These are phyloP conservation scores for Gorsachius goisagi DNA, from an alignment of 2,113 vertebrate species.

Conservation along the genomic window DNA sequence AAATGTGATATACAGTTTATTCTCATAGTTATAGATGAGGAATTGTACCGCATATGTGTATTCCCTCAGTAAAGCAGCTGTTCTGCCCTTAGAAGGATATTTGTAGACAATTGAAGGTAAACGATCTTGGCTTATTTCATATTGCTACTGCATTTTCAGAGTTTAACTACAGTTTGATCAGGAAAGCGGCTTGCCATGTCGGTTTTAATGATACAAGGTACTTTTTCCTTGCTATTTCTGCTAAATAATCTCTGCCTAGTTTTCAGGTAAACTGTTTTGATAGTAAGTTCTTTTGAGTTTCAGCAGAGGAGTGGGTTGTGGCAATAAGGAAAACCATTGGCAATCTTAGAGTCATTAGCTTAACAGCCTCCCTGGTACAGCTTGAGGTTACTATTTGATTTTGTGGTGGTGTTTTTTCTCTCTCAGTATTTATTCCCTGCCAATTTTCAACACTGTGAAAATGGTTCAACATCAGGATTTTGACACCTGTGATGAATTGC, in stretches of 20 bases:
- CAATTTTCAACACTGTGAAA: neutral
- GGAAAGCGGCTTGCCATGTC: conserved; percentile 34
- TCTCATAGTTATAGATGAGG: neutral
- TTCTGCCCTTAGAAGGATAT: conserved; percentile 59
- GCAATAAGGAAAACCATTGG: conserved; percentile 14
- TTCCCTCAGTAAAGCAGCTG: conserved; percentile 53
- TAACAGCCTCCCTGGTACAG: conserved; percentile 1
- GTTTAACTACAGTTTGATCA: conserved; percentile 25
- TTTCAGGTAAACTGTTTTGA: conserved; percentile 42
- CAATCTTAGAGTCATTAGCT: conserved; percentile 31
- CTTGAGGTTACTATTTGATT: conserved; percentile 46
- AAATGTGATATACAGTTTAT: neutral
- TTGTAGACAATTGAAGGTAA: conserved; percentile 60
- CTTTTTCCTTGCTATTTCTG: conserved; percentile 8
- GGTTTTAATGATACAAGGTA: conserved; percentile 15
- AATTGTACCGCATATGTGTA: neutral
- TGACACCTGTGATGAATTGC: neutral
- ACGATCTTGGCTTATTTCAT: conserved; percentile 40
- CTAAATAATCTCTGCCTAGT: conserved; percentile 47
- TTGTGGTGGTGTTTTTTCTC: neutral
- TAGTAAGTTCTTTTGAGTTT: conserved; percentile 43
- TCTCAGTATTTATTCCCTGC: conserved; percentile 54
- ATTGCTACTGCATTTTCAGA: neutral
- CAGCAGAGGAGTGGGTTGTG: conserved; percentile 10
- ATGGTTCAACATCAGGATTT: conserved; percentile 32